Base-by-base conservation (phyloP, 2,113 vertebrate species). In the Aegotheles bennettii region DNA sequence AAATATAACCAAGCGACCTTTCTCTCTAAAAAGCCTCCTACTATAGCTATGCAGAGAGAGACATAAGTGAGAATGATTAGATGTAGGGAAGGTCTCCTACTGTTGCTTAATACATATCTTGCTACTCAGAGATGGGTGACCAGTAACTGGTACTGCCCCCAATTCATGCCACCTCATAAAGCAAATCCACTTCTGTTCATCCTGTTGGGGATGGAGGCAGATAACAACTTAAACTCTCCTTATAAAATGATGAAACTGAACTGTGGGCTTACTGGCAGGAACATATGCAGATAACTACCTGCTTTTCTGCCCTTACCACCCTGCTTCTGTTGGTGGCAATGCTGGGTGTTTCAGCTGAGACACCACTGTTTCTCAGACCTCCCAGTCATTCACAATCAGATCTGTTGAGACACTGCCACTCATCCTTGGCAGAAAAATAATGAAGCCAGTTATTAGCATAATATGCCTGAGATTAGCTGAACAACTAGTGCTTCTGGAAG, bases 391-490 rank as follows among this genome's bases (percentile, higher is more conserved):
- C 89, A 93, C 48, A 94, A 45, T 95, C 48, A 77, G 50, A 59
- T 54, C 48, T 82, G 54, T 57, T 92, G 87, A 95, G 65, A 81
- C 94, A 75, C 24, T 76, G 42, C 42, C 48, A 77, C 42, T 59
- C 24, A 48, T 36, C 31, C 45, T 42, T 74, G 80, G 61, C 65
- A 95, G 65, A 85, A 94, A 36, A 92, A 92, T 87, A 95, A 93
- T 60, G 13, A 93, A 84, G 53, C 38, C 71, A 82, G 71, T 95
- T 86, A 87, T 83, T 80, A 92, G 10, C 60, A 91, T 88, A 91
- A n/a, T 91, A 64, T 57, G 31, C 47, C 67, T 65, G 31, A 67
- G 78, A 87, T 91, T 75, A 56, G 12, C 53, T 50, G 86, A 89
- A 85, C 45, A 92, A 19, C 59, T 6, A 7, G 12, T 89, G 59